Percentiles rank a stretch among this genome's conserved stretches.
phyloP scores from a whole-genome alignment of 2,888 invertebrate species.

The Bruchidius siliquastri region DNA sequence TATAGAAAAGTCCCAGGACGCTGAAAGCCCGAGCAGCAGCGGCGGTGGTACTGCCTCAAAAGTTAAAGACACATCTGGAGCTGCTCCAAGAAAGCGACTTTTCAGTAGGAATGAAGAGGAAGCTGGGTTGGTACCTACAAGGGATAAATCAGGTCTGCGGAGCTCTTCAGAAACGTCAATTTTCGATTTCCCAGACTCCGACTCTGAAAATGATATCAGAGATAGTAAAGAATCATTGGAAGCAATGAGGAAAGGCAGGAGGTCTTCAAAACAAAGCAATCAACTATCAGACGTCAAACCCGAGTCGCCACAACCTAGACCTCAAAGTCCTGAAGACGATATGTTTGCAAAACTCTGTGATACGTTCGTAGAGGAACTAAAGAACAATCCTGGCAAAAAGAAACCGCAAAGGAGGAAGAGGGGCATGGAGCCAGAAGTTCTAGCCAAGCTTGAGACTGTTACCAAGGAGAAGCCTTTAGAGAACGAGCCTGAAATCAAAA shows the following conservation, averaged over 20 bases:
- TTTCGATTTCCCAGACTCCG: constrained; percentile 61
- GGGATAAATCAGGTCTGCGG: constrained; percentile 50
- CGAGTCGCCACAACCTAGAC: constrained; percentile 25
- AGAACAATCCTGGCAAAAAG: constrained; percentile 55
- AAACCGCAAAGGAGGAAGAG: constrained; percentile 53
- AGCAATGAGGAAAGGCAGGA: constrained; percentile 56
- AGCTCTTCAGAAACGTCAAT: constrained; percentile 62
- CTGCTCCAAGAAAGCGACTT: constrained; percentile 48
- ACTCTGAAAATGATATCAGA: constrained; percentile 57
- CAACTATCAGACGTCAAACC: constrained; percentile 16
- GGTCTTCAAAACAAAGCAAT: constrained; percentile 55
- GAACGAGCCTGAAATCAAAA: constrained; percentile 10
- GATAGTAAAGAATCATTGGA: constrained; percentile 64
- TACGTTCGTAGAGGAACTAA: constrained; percentile 72
- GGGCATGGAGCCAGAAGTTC: constrained; percentile 34
- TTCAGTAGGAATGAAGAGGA: constrained; percentile 59
- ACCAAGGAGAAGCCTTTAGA: constrained; percentile 33
- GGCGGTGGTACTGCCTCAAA: constrained; percentile 35
- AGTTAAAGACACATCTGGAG: constrained; percentile 31
- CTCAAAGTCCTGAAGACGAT: constrained; percentile 43
- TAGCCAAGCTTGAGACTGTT: constrained; percentile 36
- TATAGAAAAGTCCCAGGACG: constrained; percentile 27
- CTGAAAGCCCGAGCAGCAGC: constrained; percentile 38
- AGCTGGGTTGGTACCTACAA: constrained; percentile 39
- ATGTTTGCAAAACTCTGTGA: constrained; percentile 71